Evolutionary conservation across 2,797 vertebrate species (phyloP).

Genomic region (Heterohyrax brucei): DNA sequence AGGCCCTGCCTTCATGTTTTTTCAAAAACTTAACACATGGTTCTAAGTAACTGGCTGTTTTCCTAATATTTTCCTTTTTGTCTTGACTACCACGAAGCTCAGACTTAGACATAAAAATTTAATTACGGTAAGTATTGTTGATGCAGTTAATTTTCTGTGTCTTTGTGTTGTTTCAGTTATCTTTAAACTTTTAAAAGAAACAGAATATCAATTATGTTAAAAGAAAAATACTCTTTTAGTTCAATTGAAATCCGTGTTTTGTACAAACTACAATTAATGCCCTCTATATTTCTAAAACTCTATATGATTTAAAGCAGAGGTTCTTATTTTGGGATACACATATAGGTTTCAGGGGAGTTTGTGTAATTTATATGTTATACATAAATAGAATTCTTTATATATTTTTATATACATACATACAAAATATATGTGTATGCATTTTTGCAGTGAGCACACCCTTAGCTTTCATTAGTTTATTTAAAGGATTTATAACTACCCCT

Average conservation of each 20-base stretch:
- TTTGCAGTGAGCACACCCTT: background rate
- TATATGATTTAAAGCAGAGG: background rate
- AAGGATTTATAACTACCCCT: background rate
- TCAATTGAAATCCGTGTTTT: slow-evolving; percentile 20
- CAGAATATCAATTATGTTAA: slow-evolving; percentile 47
- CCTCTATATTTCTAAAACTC: slow-evolving; percentile 42
- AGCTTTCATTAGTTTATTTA: slow-evolving; percentile 35
- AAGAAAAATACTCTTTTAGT: slow-evolving; percentile 41
- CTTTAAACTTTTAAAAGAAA: slow-evolving; percentile 37
- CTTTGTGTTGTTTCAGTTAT: background rate
- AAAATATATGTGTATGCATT: background rate
- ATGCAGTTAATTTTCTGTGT: slow-evolving; percentile 28
- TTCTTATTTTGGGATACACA: slow-evolving; percentile 1
- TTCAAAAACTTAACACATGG: background rate
- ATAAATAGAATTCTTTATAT: background rate
- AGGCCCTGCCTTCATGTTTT: background rate
- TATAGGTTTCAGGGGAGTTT: background rate
- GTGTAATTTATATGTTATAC: background rate
- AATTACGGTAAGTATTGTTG: slow-evolving; percentile 39
- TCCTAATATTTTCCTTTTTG: slow-evolving; percentile 36
- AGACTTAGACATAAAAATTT: slow-evolving; percentile 17
- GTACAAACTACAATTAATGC: slow-evolving; percentile 39
- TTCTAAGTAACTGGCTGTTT: background rate
- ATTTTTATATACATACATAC: background rate
- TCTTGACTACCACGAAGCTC: slow-evolving; percentile 44